phyloP scores from a whole-genome alignment of 2,113 vertebrate species.

The Paramormyrops kingsleyae region DNA sequence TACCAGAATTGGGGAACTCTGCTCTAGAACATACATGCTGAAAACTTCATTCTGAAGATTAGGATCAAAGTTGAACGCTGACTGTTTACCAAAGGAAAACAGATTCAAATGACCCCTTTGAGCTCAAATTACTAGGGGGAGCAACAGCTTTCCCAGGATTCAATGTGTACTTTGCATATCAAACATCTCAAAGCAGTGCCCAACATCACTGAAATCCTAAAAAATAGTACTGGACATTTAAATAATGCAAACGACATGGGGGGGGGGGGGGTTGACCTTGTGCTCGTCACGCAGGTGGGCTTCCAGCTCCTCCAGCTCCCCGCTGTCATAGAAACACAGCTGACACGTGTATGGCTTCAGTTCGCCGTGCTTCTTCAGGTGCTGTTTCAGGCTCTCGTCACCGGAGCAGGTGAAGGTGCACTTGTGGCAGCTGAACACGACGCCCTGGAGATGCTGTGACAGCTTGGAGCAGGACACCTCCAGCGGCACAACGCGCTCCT shows the following conservation, averaged over 20 bases:
- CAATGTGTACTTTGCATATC: not conserved
- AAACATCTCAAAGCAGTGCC: not conserved
- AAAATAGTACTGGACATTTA: not conserved
- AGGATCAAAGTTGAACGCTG: not conserved
- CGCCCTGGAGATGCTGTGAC: slow-evolving; percentile 87
- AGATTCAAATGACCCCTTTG: not conserved
- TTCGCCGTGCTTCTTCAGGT: slow-evolving; percentile 92
- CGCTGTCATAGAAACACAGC: slow-evolving; percentile 94
- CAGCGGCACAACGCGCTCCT: slow-evolving; percentile 90
- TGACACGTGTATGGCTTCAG: slow-evolving; percentile 95
- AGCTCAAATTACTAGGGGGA: not conserved
- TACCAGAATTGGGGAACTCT: not conserved
- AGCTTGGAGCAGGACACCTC: slow-evolving; percentile 95
- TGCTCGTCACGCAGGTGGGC: slow-evolving; percentile 86
- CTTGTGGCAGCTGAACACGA: slow-evolving; percentile 94
- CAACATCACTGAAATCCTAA: not conserved
- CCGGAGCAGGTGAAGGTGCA: slow-evolving; percentile 98
- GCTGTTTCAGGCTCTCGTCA: slow-evolving; percentile 83
- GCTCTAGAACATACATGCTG: not conserved
- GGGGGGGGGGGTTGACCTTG: slow-evolving; percentile 66
- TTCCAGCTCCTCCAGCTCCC: slow-evolving; percentile 81
- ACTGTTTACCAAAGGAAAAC: slow-evolving; percentile 4
- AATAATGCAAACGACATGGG: not conserved
- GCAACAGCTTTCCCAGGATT: not conserved
- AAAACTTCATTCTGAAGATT: not conserved